These are phyloP conservation scores for Polylopha cassiicola DNA, from an alignment of 2,888 invertebrate genomes.

Conservation along the genomic window DNA sequence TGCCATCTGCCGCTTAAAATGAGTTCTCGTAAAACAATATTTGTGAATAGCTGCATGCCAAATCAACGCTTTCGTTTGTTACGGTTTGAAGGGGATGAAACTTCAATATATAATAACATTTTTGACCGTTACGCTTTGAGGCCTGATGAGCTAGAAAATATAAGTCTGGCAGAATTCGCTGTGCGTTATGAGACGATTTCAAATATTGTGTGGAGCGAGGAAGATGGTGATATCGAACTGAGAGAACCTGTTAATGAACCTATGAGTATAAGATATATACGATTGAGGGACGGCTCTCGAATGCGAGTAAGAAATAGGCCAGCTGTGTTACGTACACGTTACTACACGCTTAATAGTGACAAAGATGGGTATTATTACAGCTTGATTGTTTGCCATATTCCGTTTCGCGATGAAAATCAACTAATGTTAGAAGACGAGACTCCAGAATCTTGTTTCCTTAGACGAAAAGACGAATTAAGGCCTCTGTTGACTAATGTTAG, in stretches of 20 bases:
- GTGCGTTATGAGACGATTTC: constrained; percentile 31
- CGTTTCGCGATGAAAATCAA: constrained; percentile 30
- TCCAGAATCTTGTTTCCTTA: constrained; percentile 26
- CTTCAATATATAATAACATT: constrained; percentile 29
- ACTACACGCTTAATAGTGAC: constrained; percentile 32
- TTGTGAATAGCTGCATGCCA: constrained; percentile 34
- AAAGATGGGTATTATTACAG: constrained; percentile 28
- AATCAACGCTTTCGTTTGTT: constrained; percentile 34
- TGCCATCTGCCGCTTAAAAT: constrained; percentile 34
- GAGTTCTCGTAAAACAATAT: constrained; percentile 29
- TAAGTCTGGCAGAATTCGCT: constrained; percentile 35
- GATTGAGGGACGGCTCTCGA: constrained; percentile 28
- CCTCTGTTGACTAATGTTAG: constrained; percentile 25
- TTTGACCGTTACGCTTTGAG: constrained; percentile 30
- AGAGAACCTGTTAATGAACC: constrained; percentile 24
- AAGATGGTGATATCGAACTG: constrained; percentile 28
- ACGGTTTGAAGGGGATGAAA: constrained; percentile 30
- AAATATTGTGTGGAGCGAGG: constrained; percentile 25
- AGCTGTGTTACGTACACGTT: constrained; percentile 34
- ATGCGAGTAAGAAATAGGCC: constrained; percentile 34
- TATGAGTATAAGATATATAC: constrained; percentile 25
- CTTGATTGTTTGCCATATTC: constrained; percentile 31
- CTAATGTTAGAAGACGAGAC: constrained; percentile 29
- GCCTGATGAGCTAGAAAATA: constrained; percentile 26
- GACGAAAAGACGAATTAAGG: constrained; percentile 26